Percentiles rank a stretch among this genome's conserved stretches.
Conservation (phyloP, 2,888 invertebrate genomes). For the Caenorhabditis drosophilae region DNA sequence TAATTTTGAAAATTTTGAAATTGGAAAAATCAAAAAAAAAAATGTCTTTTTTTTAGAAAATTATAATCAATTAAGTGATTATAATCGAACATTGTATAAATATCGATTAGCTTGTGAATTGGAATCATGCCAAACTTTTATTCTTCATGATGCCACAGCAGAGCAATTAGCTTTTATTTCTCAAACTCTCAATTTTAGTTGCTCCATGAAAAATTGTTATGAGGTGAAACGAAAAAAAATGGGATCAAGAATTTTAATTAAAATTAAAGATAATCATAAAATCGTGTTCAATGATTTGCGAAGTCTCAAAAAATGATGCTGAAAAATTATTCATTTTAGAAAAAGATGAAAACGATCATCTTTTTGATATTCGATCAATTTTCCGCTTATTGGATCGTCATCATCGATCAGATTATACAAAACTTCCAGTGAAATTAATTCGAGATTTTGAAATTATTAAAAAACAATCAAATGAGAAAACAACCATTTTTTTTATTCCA, state of each 20-base stretch:
- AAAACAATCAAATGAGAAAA: constrained; percentile 50
- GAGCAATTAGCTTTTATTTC: constrained; percentile 29
- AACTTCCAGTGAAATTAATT: constrained; percentile 30
- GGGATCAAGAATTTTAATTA: too few species aligned
- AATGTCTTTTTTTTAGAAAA: constrained; percentile 20
- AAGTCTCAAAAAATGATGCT: constrained; percentile 26
- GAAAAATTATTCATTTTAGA: constrained; percentile 36
- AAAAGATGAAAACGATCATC: constrained; percentile 11
- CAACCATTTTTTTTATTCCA: constrained; percentile 34
- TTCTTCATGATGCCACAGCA: constrained; percentile 20
- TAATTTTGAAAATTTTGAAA: constrained; percentile 7
- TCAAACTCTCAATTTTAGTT: constrained; percentile 46
- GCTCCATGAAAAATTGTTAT: constrained; percentile 47
- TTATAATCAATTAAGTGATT: constrained; percentile 17
- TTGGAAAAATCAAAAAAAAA: background rate
- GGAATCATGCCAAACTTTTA: constrained; percentile 32
- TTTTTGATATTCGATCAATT: constrained; percentile 25
- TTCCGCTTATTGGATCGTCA: constrained; percentile 23
- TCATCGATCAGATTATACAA: constrained; percentile 12
- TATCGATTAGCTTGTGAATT: constrained; percentile 22
- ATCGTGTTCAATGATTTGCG: constrained; percentile 23
- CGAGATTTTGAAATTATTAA: constrained; percentile 50
- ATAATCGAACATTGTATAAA: constrained; percentile 4
- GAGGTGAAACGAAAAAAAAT: constrained; percentile 30
- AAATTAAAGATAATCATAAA: constrained; percentile 22